Evolutionary conservation across 2,113 vertebrate species (phyloP).

Genomic region (Indicator indicator): DNA sequence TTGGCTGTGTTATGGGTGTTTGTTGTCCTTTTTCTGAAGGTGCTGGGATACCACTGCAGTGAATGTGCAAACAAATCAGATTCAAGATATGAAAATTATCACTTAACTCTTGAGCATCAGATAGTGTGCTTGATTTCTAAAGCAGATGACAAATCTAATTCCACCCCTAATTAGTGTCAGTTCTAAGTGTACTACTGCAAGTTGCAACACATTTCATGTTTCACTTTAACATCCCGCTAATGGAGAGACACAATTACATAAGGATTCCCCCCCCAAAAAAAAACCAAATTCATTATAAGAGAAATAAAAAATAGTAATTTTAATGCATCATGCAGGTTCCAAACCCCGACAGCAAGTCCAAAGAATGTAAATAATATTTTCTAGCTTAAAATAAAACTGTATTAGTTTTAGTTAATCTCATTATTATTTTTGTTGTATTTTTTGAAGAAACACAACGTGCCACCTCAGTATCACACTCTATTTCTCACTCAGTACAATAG

Average conservation of each 20-base stretch:
- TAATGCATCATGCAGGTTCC: neutral
- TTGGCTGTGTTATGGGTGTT: no score
- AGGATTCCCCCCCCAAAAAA: neutral
- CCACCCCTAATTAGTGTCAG: neutral
- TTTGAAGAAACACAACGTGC: neutral
- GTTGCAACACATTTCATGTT: neutral
- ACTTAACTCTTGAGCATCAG: neutral
- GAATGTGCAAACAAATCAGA: neutral
- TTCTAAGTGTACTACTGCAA: neutral
- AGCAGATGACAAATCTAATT: neutral
- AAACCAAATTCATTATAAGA: neutral
- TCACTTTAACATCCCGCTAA: neutral
- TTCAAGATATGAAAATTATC: neutral
- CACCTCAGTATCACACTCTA: neutral
- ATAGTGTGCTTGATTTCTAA: neutral
- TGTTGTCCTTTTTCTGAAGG: neutral
- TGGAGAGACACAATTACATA: neutral
- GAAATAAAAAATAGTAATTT: neutral
- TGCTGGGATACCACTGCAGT: neutral
- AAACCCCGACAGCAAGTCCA: neutral
- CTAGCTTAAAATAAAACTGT: neutral
- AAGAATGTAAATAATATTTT: neutral
- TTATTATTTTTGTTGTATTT: neutral
- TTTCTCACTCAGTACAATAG: neutral
- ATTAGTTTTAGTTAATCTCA: neutral